Evolutionary conservation across 2,113 vertebrate genomes (phyloP).

Genomic region (Cygnus buccinator): DNA sequence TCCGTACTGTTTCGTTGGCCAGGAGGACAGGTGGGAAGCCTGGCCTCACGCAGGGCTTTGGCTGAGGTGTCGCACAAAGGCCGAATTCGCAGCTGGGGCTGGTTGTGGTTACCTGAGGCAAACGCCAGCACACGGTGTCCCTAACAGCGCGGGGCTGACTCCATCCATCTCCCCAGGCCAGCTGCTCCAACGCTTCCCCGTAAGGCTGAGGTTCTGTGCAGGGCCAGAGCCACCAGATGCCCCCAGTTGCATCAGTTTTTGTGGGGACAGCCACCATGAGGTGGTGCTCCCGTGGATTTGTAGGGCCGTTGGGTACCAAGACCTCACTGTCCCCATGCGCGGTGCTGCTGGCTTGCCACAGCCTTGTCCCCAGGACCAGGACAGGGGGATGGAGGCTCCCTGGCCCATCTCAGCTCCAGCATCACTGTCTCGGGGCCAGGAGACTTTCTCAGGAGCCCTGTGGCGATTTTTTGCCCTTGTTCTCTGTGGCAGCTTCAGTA

Average conservation of each 20-base stretch:
- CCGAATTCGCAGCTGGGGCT: neutral
- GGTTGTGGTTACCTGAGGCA: neutral
- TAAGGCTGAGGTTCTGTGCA: neutral
- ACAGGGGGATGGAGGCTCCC: neutral
- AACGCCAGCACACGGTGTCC: neutral
- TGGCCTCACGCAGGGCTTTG: neutral
- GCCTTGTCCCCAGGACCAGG: rapidly evolving
- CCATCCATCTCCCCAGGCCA: neutral
- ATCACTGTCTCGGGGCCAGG: neutral
- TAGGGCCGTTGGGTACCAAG: neutral
- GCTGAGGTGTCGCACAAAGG: neutral
- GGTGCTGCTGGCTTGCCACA: neutral
- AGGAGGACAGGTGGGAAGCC: neutral
- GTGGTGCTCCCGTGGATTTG: neutral
- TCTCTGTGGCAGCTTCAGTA: neutral
- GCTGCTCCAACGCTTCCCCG: neutral
- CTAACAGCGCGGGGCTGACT: neutral
- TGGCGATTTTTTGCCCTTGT: neutral
- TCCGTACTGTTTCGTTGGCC: neutral
- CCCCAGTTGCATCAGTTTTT: rapidly evolving
- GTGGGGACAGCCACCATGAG: neutral
- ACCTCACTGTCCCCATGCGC: neutral
- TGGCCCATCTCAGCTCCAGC: neutral
- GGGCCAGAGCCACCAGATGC: neutral
- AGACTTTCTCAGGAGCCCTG: neutral